Evolutionary conservation across 2,797 vertebrate genomes (phyloP), one percentile per base, ranked within the genome.

Genomic region (Nasua narica): DNA sequence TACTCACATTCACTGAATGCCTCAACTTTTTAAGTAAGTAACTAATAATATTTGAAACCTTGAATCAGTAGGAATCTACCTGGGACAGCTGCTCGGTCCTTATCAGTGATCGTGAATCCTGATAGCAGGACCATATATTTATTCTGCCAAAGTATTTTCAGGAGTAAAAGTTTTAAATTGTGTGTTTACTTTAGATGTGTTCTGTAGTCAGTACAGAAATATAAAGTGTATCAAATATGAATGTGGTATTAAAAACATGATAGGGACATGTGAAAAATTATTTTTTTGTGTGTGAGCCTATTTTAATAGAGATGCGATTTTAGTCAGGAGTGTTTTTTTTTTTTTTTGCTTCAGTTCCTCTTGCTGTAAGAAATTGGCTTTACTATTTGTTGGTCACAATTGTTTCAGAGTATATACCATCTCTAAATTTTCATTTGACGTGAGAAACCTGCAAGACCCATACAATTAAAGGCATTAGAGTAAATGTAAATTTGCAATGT

Each of bases 181-280:
- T 79, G 12, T 92, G 56, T 76, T 95, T 86, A 72, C 29, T 87
- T 77, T 87, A 87, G 89, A 56, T 95, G 52, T 48, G 40, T 74
- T 90, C 48, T 90, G 12, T 91, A 79, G 29, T 95, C 94, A 13
- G 56, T 87, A 79, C 14, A 94, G 37, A 95, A 92, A 94, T 82
- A 15, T 16, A 40, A 76, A 78, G 7, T 37, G 32, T 65, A 37
- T 54, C 35, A 48, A 88, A 54, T 76, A 81, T 25, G 16, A 85
- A 78, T 94, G 48, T 40, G 15, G 3, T 85, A 7, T 79, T 96
- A 84, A 95, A 95, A 82, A 6, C 23, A 67, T 60, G 60, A 76
- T 90, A 23, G 67, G 69, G 56, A 79, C 37, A 46, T 87, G 70
- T 70, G 67, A 77, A 87, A 79, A 95, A n/a, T 35, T 48, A 65